These are phyloP conservation scores for Resseliella maxima DNA, from an alignment of 2,888 invertebrate genomes.

Conservation along the genomic window DNA sequence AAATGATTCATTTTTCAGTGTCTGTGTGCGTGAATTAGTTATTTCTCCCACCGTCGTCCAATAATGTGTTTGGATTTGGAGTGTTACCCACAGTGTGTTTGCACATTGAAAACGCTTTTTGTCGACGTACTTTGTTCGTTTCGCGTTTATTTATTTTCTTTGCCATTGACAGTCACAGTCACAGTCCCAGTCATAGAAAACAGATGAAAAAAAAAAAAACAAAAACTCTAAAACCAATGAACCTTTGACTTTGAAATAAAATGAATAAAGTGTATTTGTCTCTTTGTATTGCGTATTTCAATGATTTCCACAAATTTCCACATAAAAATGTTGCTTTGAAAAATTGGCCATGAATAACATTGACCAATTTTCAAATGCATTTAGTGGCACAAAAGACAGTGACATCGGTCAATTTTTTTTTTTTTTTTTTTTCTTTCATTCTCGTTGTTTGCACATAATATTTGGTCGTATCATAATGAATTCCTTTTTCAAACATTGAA, in stretches of 20 bases:
- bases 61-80: constrained; percentile 28
- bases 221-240: neutral
- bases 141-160: constrained; percentile 12
- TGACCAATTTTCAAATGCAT: constrained; percentile 5
- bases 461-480: neutral
- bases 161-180: constrained; percentile 23
- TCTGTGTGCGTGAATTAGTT: constrained; percentile 48
- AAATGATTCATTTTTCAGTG: constrained; percentile 47
- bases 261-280: constrained; percentile 1
- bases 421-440: no score
- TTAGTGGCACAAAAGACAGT: neutral
- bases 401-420: neutral
- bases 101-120: constrained; percentile 33
- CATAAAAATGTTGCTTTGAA: neutral
- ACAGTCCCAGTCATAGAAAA: neutral
- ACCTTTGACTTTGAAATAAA: constrained; percentile 53
- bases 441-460: neutral
- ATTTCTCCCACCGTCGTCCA: neutral
- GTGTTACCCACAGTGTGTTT: neutral
- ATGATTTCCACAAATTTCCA: constrained; percentile 1
- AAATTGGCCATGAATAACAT: constrained; percentile 32
- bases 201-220: neutral
- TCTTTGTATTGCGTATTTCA: neutral
- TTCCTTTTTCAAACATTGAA: neutral
- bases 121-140: constrained; percentile 19